phyloP scores from a whole-genome alignment of 2,113 vertebrate species.

The Oreotrochilus melanogaster region DNA sequence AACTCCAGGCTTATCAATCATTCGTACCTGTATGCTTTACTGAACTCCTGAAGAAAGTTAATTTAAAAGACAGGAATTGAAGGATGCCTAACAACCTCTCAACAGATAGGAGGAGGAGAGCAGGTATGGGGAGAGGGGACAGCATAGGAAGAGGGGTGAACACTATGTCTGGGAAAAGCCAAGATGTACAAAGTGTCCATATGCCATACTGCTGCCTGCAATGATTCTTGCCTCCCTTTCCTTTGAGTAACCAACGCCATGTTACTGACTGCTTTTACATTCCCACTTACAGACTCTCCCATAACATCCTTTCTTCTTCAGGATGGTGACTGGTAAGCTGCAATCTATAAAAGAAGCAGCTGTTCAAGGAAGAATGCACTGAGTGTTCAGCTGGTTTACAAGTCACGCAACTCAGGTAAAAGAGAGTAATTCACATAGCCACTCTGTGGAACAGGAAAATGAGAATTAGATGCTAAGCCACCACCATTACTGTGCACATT shows the following conservation, averaged over 20 bases:
- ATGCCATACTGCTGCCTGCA: background rate
- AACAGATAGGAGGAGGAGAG: background rate
- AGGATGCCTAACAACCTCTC: background rate
- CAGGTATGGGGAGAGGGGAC: background rate
- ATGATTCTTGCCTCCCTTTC: background rate
- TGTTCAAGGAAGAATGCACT: background rate
- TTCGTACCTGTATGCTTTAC: accelerated
- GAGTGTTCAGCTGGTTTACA: background rate
- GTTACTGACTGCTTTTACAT: background rate
- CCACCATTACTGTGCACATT: background rate
- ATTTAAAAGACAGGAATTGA: background rate
- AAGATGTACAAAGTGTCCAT: background rate
- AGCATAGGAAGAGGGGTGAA: background rate
- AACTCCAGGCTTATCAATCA: constrained; percentile 42
- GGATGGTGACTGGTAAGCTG: background rate
- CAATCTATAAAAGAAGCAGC: background rate
- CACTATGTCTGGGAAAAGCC: background rate
- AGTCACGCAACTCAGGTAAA: background rate
- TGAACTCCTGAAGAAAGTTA: background rate
- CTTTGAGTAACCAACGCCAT: background rate
- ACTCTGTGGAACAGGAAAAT: background rate
- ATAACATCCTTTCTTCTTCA: background rate
- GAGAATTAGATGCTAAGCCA: background rate
- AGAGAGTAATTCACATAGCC: background rate
- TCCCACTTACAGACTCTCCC: background rate